Base-by-base conservation (phyloP, 53 echinoderm and acorn worm species). In the Paracentrotus lividus region DNA sequence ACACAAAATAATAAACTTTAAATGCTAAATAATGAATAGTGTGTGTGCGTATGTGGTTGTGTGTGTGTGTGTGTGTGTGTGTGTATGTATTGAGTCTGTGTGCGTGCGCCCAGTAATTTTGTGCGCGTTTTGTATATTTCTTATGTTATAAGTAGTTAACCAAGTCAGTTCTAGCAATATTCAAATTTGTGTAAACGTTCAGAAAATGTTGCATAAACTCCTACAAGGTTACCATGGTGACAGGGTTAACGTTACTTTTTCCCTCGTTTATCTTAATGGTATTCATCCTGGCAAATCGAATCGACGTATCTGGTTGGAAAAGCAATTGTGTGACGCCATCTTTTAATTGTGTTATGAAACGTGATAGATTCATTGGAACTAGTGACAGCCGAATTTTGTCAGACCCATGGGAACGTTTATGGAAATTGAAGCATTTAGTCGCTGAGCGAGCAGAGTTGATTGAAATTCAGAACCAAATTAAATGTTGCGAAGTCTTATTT, bases 401-500 rank as follows among this genome's bases (percentile, higher is more conserved):
- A 72, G 72, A 40, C 72, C 72, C 72, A 15, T 16, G 72, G 72
- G 72, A 72, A 72, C 72, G 21, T 72, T 72, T 72, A 72, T 36
- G 72, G 40, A 72, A 72, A 72, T 72, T 72, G 72, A 72, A 72
- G 72, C 72, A 72, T 40, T 38, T 72, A 40, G 72, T 40, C 36
- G 72, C 72, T 16, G 72, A 72, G 72, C 72, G 40, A 72, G 72
- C 38, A 1, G 72, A 38, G 72, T 40, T 72, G 18, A 21, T 38
- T 72, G 36, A 40, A 72, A 72, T 38, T 72, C 72, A 72, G 40
- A 72, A 72, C 72, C 72, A 72, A 72, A 72, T 72, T 72, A 40
- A 72, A 72, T 72, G 72, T 72, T 38, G 40, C 72, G 20, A 72
- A 72, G 72, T 72, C 72, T 40, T 72, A 72, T 72, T 38, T 40